Percentiles rank a stretch among this genome's conserved stretches.
Evolutionary conservation across 2,888 invertebrate genomes (phyloP).

Genomic region (Archips xylosteana): DNA sequence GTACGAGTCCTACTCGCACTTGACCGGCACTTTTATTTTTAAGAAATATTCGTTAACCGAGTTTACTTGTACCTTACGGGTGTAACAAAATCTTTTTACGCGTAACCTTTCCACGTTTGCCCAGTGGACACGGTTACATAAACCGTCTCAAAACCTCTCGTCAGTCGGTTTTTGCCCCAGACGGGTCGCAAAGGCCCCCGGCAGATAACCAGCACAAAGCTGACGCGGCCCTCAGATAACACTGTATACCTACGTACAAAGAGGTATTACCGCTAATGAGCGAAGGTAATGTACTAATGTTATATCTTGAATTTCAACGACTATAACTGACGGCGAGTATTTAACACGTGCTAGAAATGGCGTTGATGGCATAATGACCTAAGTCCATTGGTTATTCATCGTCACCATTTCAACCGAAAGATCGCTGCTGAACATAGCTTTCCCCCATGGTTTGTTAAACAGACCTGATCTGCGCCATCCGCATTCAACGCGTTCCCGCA

Average conservation of each 20-base stretch:
- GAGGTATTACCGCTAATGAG: not conserved
- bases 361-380: not conserved
- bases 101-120: not conserved
- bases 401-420: no score
- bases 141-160: slow-evolving; percentile 8
- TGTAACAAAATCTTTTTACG: not conserved
- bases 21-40: no score
- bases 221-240: slow-evolving; percentile 15
- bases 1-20: no score
- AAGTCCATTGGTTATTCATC: not conserved
- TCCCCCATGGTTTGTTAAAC: no score
- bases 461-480: no score
- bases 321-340: not conserved
- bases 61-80: not conserved
- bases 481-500: no score
- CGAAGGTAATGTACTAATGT: slow-evolving; percentile 11
- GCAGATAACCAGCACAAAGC: slow-evolving; percentile 32
- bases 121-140: not conserved
- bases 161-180: slow-evolving; percentile 21
- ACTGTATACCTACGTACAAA: not conserved
- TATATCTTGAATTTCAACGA: slow-evolving; percentile 6
- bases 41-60: no score
- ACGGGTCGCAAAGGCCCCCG: slow-evolving; percentile 11
- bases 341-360: not conserved
- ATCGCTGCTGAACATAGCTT: no score